Evolutionary conservation across 2,888 invertebrate species (phyloP), one percentile per base, ranked within the genome.

Genomic region (Pocota personata): DNA sequence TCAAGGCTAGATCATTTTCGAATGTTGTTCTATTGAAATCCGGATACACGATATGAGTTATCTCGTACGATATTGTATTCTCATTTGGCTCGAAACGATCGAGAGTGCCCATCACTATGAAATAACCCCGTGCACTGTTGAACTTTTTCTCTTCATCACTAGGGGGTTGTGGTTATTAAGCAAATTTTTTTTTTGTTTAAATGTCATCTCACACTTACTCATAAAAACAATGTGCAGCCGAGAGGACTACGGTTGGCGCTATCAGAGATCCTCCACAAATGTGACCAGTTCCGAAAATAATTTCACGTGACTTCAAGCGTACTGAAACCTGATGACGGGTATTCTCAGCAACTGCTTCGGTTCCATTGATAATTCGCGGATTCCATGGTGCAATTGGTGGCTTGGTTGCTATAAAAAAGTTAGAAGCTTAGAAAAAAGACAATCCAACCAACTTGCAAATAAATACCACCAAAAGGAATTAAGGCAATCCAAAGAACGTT

Each of bases 181-280:
- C 52, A 3, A 10, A 12, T 8, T 27, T 19, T 27, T n/a, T n/a
- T n/a, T n/a, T n/a, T n/a, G n/a, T n/a, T 35, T 21, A 8, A 67
- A 43, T 30, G 19, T 16, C 1, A 8, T 0, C 12, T 8, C 8
- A 4, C 8, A 89, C 90, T 89, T 88, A 91, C 91, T 91, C 87
- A n/a, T 89, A 90, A 83, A 92, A 90, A 43, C 92, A 92, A 87
- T 92, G 92, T 0, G 91, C 91, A 0, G 92, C 92, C 1, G 89
- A 88, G 0, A 92, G 87, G 0, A 90, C 91, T 7, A 88, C 89
- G 77, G 89, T 90, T 6, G 88, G 73, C 2, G 87, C 77, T 55
- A 92, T 90, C 55, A 92, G 77, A 0, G 91, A 82, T 3, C 91
- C 91, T 2, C 91, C 91, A 50, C 91, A 92, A 12, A 91, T 82